Evolutionary conservation across 2,888 invertebrate genomes (phyloP), one percentile per base, ranked within the genome.

Genomic region (Eumerus sabulonum): DNA sequence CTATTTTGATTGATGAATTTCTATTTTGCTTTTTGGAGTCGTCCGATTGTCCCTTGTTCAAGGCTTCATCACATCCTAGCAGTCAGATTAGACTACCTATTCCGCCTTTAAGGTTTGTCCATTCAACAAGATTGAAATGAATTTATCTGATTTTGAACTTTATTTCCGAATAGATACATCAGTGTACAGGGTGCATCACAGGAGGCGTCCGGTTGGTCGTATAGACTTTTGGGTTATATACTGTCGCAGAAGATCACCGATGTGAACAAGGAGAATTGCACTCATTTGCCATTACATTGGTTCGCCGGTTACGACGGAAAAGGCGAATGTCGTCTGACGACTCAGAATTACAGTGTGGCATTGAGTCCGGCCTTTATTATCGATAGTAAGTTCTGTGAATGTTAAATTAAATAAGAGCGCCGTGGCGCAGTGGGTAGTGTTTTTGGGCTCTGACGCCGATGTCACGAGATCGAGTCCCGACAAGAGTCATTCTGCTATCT

Each of bases 361-460:
- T 85, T 93, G 9, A 96, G 96, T 87, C 96, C 96, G n/a, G 96
- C 96, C 0, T 96, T 96, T 86, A 87, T 91, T 9, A 92, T 93
- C 82, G 88, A 91, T 82, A 93, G 95, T 95, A 87, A 87, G 62
- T 56, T 16, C 11, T 40, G 27, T 27, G 7, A 27, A n/a, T n/a
- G n/a, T n/a, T n/a, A n/a, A n/a, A n/a, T n/a, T n/a, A n/a, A n/a
- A n/a, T n/a, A n/a, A n/a, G n/a, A n/a, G n/a, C n/a, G n/a, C n/a
- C n/a, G n/a, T n/a, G n/a, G n/a, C n/a, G n/a, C n/a, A n/a, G n/a
- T n/a, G n/a, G n/a, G n/a, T n/a, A n/a, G n/a, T n/a, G n/a, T n/a
- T n/a, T n/a, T n/a, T n/a, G n/a, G n/a, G n/a, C n/a, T n/a, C n/a
- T n/a, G n/a, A n/a, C n/a, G n/a, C n/a, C n/a, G n/a, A n/a, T n/a